Conservation (phyloP, 23 tunicate species). For the Trididemnum nubilum region DNA sequence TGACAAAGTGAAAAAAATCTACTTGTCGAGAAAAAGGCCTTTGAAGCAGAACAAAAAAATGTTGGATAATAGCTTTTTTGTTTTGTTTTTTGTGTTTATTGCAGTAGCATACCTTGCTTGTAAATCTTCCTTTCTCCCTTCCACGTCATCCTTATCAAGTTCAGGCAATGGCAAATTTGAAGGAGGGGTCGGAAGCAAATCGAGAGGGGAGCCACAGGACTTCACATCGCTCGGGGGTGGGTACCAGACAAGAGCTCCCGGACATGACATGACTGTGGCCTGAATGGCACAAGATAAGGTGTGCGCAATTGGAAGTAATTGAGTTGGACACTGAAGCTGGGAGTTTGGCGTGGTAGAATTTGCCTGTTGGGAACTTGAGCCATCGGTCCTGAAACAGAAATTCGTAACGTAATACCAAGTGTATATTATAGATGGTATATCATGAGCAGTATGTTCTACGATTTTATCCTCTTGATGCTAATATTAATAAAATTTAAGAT, state of each 20-base stretch:
- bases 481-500: no score
- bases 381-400: background rate
- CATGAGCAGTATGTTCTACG: no score
- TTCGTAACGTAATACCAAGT: no score
- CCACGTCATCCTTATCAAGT: constrained; percentile 31
- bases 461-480: no score
- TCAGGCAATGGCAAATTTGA: constrained; percentile 63
- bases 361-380: background rate
- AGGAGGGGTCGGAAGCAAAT: constrained; percentile 74
- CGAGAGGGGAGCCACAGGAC: constrained; percentile 76
- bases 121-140: constrained; percentile 20
- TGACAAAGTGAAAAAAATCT: no score
- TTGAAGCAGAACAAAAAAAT: no score
- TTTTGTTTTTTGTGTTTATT: no score
- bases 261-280: constrained; percentile 57
- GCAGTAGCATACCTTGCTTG: constrained; percentile 43
- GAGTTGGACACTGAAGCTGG: constrained; percentile 29
- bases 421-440: no score
- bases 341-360: background rate
- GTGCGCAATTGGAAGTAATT: constrained; percentile 40
- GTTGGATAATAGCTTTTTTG: no score
- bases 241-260: constrained; percentile 91
- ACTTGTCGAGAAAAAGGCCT: no score
- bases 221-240: constrained; percentile 67
- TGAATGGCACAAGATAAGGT: constrained; percentile 46